Conservation (phyloP, 2,888 invertebrate species). For the Ctenicera cuprea region DNA sequence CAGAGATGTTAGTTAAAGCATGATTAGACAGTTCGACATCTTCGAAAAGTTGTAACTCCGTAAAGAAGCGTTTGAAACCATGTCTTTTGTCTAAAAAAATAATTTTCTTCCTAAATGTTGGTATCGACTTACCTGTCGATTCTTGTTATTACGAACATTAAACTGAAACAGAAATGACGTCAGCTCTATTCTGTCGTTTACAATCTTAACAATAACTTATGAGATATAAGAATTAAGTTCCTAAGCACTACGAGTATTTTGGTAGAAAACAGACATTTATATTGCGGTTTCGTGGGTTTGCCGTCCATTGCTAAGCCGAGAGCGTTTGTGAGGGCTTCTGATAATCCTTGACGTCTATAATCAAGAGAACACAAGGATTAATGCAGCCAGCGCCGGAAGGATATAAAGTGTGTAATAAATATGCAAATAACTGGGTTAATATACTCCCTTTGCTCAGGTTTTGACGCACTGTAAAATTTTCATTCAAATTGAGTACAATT, state of each 20-base stretch:
- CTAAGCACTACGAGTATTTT: background rate
- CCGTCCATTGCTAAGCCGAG: background rate
- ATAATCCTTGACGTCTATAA: constrained; percentile 17
- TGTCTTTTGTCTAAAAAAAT: too few species aligned
- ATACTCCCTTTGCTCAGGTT: background rate
- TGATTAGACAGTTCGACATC: too few species aligned
- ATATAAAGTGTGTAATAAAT: constrained; percentile 18
- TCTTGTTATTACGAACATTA: too few species aligned
- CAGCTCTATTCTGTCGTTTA: too few species aligned
- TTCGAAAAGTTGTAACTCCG: too few species aligned
- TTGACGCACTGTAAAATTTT: background rate
- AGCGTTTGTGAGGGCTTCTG: constrained; percentile 3
- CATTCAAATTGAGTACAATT: background rate
- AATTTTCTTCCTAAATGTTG: too few species aligned
- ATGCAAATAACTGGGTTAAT: constrained; percentile 14
- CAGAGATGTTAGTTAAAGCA: too few species aligned
- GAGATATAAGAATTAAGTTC: background rate
- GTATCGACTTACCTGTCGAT: too few species aligned
- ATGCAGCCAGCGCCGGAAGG: constrained; percentile 2
- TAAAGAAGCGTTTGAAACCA: too few species aligned
- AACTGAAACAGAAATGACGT: too few species aligned
- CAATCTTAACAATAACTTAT: background rate
- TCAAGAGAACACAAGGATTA: constrained; percentile 21
- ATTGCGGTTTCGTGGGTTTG: constrained; percentile 8
- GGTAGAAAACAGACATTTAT: constrained; percentile 3